Evolutionary conservation across 2,888 invertebrate genomes (phyloP).

Genomic region (Pseudoips prasinana): DNA sequence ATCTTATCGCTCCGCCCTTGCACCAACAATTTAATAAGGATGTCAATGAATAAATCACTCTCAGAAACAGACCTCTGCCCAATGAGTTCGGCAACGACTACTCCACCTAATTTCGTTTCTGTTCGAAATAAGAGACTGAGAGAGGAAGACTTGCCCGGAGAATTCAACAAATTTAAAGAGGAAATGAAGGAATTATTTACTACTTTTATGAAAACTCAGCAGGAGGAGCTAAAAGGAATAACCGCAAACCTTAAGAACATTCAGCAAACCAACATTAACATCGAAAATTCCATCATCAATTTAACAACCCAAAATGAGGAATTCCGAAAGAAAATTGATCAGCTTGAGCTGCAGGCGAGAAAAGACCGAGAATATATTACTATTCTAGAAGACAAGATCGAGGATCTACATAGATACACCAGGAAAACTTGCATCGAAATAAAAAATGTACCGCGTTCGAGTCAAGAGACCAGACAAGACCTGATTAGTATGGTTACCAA

Average conservation of each 20-base stretch:
- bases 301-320: constrained; percentile 3
- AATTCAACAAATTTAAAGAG: constrained; percentile 4
- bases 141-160: too few species aligned
- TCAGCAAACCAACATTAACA: constrained; percentile 2
- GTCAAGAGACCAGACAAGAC: neutral
- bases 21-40: neutral
- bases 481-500: neutral
- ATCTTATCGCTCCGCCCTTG: neutral
- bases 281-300: neutral
- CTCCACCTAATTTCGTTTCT: constrained; percentile 1
- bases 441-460: constrained; percentile 4
- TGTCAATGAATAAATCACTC: constrained; percentile 2
- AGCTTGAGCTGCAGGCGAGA: neutral
- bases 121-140: constrained; percentile 3
- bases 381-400: constrained; percentile 4
- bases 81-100: neutral
- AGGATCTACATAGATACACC: constrained; percentile 1
- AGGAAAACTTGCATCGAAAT: constrained; percentile 3
- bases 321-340: constrained; percentile 4
- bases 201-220: constrained; percentile 1
- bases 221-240: neutral
- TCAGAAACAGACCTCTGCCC: constrained; percentile 5
- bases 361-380: constrained; percentile 7
- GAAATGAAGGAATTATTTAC: constrained; percentile 4
- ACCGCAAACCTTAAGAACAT: constrained; percentile 3